These are phyloP conservation scores for Bothrops jararaca DNA, from an alignment of 2,113 vertebrate genomes.

Conservation along the genomic window DNA sequence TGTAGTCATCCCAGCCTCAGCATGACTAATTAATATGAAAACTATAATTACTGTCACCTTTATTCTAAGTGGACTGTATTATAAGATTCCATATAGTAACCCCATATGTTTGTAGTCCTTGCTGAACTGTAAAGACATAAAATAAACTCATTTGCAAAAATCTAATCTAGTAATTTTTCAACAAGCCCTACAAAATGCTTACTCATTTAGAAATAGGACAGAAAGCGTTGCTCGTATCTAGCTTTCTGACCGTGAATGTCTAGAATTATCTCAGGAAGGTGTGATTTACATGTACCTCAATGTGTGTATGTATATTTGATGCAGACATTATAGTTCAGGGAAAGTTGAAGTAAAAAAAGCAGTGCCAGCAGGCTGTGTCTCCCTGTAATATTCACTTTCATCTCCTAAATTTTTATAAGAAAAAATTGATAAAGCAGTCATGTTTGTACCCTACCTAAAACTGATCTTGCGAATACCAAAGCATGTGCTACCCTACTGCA, in stretches of 20 bases:
- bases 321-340: background rate
- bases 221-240: background rate
- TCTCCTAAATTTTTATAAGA: background rate
- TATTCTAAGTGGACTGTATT: background rate
- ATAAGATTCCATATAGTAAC: background rate
- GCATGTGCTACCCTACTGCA: background rate
- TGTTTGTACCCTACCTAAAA: background rate
- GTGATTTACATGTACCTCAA: no score
- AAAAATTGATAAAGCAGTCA: background rate
- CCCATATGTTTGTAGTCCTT: background rate
- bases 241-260: background rate
- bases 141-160: background rate
- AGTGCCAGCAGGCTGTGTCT: background rate
- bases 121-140: background rate
- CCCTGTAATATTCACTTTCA: background rate
- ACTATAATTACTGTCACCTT: background rate
- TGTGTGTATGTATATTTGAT: background rate
- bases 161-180: background rate
- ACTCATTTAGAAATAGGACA: background rate
- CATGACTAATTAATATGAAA: background rate
- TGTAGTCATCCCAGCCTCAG: background rate
- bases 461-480: background rate
- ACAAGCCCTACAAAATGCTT: background rate
- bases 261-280: no score
- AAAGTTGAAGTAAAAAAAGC: background rate